Evolutionary conservation across 2,888 invertebrate species (phyloP), one percentile per base, ranked within the genome.

Genomic region (Eristalinus aeneus): DNA sequence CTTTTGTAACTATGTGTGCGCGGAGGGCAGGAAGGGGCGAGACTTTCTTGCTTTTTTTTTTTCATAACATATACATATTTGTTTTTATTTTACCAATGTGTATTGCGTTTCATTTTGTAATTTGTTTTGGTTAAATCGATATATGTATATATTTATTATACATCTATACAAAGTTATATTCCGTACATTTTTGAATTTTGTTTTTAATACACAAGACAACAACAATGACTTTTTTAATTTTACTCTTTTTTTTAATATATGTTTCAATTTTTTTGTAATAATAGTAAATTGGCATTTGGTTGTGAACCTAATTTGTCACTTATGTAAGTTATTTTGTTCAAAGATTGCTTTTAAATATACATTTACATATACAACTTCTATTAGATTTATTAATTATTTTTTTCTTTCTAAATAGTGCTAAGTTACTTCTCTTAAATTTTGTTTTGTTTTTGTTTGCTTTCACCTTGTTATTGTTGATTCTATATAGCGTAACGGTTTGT

Each of bases 201-300:
- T 22, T 69, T 76, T 39, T 32, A 69, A 77, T 81, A 73, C 81
- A 85, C 85, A 69, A 85, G 64, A 81, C 80, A 72, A 85, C 85
- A 72, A 85, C 85, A 81, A 81, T 80, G 72, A 80, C 72, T 73
- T 72, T 71, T 23, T 64, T 68, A 27, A 34, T 10, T 68, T 56
- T 64, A 34, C 54, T 56, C 34, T 61, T 39, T 54, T 16, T 65
- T 74, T 56, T 63, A 20, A 34, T 31, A 22, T 31, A 31, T 12
- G 27, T 61, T 61, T 61, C 9, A 23, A 53, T 58, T 76, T 71
- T 23, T 39, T 65, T 65, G 22, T 83, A 64, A 53, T 67, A 64
- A 72, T 76, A 85, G 80, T 85, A 85, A 81, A 85, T 85, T 85
- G 85, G 85, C 85, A 85, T 85, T 85, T 85, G 80, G 67, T 81